Percentiles rank a stretch among this genome's conserved stretches.
These are phyloP conservation scores for Cancer borealis DNA, from an alignment of 2,888 invertebrate genomes.

Conservation along the genomic window DNA sequence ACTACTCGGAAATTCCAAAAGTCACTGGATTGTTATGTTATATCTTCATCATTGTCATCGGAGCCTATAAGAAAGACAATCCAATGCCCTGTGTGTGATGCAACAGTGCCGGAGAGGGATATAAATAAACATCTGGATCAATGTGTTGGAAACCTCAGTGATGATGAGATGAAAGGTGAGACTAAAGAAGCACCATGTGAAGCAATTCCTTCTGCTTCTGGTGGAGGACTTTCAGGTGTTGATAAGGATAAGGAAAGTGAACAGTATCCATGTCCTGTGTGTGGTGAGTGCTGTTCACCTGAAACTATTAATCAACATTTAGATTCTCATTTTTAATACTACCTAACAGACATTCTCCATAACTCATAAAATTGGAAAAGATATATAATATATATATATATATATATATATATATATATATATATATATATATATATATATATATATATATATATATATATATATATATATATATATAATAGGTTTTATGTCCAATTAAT, in stretches of 20 bases:
- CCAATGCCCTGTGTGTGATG: conserved; percentile 66
- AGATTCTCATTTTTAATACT: conserved; percentile 63
- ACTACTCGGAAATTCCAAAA: conserved; percentile 5
- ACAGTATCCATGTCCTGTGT: conserved; percentile 69
- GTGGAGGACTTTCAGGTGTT: neutral
- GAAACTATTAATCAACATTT: conserved; percentile 61
- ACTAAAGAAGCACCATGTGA: neutral
- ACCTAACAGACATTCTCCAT: too few relatives aligned
- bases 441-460: too few relatives aligned
- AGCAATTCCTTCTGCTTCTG: neutral
- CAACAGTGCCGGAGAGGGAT: conserved; percentile 10
- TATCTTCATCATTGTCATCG: neutral
- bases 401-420: too few relatives aligned
- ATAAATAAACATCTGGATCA: conserved; percentile 67
- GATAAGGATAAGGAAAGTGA: neutral
- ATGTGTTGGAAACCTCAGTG: conserved; percentile 60
- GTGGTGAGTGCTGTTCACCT: conserved; percentile 51
- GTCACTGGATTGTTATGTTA: conserved; percentile 32
- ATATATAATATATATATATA: too few relatives aligned
- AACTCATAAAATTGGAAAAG: neutral
- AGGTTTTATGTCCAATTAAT: neutral
- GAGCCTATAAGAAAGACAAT: neutral
- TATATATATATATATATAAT: too few relatives aligned
- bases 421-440: too few relatives aligned
- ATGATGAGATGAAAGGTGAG: conserved; percentile 14